Conservation (phyloP, 2,888 invertebrate species). For the Erebia palarica region DNA sequence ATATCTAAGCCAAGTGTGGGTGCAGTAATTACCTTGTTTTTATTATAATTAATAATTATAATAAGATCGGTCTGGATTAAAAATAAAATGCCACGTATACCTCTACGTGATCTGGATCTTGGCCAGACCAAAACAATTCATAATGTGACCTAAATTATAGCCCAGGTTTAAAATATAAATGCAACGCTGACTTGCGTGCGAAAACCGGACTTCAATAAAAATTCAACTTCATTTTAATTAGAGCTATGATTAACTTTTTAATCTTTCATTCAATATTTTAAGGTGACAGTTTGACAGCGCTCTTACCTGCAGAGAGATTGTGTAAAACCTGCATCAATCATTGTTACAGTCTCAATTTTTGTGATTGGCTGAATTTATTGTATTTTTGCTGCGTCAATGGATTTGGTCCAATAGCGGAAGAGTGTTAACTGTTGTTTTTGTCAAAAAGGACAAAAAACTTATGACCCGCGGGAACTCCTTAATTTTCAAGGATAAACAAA, state of each 20-base stretch:
- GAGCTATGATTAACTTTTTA: not conserved
- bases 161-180: constrained; percentile 16
- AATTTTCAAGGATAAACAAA: no score
- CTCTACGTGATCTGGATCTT: constrained; percentile 3
- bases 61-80: not conserved
- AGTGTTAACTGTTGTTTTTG: no score
- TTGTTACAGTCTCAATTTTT: no score
- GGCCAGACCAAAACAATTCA: constrained; percentile 14
- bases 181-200: not conserved
- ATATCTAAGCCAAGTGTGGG: no score
- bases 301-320: no score
- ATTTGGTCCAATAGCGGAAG: no score
- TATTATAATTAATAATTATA: not conserved
- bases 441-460: no score
- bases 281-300: not conserved
- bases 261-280: not conserved
- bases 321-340: no score
- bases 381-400: no score
- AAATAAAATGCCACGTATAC: not conserved
- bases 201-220: not conserved
- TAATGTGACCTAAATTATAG: constrained; percentile 21
- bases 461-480: no score
- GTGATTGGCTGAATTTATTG: no score
- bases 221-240: not conserved
- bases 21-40: no score